phyloP scores from a whole-genome alignment of 2,888 invertebrate genomes.

The Morpho helenor region DNA sequence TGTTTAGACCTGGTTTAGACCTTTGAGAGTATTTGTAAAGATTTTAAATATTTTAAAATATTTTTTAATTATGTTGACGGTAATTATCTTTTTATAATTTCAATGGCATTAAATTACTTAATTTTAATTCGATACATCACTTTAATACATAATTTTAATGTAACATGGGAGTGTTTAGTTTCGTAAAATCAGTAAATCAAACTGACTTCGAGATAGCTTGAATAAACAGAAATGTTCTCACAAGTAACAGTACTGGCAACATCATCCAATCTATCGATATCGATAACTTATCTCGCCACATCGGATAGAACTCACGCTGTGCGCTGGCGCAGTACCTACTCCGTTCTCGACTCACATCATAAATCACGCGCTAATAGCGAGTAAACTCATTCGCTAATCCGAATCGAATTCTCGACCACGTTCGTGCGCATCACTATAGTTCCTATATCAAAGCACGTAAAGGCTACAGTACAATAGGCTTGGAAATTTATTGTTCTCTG shows the following conservation, averaged over 20 bases:
- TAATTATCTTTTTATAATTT: too few species aligned
- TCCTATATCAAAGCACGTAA: slow-evolving; percentile 5
- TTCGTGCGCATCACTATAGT: slow-evolving; percentile 9
- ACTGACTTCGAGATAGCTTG: not conserved
- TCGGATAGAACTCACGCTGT: slow-evolving; percentile 60
- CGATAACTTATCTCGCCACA: slow-evolving; percentile 31
- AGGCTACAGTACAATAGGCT: slow-evolving; percentile 8
- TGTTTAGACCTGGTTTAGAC: too few species aligned
- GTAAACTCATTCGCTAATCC: slow-evolving; percentile 76
- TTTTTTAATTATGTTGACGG: too few species aligned
- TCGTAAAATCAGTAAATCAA: too few species aligned
- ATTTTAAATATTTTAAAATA: too few species aligned
- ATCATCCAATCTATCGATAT: slow-evolving; percentile 27
- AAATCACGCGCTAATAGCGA: slow-evolving; percentile 74
- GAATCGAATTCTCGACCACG: slow-evolving; percentile 47
- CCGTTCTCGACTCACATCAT: slow-evolving; percentile 63
- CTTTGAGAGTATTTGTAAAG: too few species aligned
- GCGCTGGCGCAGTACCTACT: slow-evolving; percentile 47
- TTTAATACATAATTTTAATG: too few species aligned
- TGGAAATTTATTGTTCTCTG: slow-evolving; percentile 1
- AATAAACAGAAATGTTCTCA: slow-evolving; percentile 6
- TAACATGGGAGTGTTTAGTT: too few species aligned
- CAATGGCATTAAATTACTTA: too few species aligned
- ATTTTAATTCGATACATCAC: too few species aligned
- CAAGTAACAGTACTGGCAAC: slow-evolving; percentile 8